Percentiles rank a stretch among this genome's conserved stretches.
These are phyloP conservation scores for Cremastobaeus sp. DNA, from an alignment of 2,888 invertebrate genomes.

Conservation along the genomic window DNA sequence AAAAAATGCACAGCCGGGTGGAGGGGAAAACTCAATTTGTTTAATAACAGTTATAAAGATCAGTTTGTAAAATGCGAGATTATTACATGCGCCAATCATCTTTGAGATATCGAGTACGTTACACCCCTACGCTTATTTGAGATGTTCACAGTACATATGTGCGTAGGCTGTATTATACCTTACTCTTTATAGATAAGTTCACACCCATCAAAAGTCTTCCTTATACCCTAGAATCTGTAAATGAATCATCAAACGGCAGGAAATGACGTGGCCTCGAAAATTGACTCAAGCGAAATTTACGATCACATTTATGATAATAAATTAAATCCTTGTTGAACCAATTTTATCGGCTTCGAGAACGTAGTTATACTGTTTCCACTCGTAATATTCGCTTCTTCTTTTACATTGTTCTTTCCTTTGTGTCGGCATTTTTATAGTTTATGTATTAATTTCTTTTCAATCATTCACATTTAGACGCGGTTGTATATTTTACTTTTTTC, in stretches of 20 bases:
- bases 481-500: too few species aligned
- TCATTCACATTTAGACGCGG: too few species aligned
- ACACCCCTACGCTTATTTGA: constrained; percentile 49
- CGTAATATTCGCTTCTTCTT: too few species aligned
- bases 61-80: constrained; percentile 10
- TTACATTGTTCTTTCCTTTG: too few species aligned
- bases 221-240: constrained; percentile 53
- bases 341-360: constrained; percentile 12
- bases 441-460: too few species aligned
- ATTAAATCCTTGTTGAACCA: constrained; percentile 10
- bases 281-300: constrained; percentile 30
- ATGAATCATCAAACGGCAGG: constrained; percentile 59
- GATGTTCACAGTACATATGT: constrained; percentile 31
- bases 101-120: constrained; percentile 17
- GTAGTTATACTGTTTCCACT: too few species aligned
- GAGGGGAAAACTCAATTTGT: constrained; percentile 6
- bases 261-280: constrained; percentile 58
- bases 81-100: constrained; percentile 36
- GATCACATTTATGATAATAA: constrained; percentile 33
- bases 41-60: constrained; percentile 28
- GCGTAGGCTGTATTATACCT: constrained; percentile 43
- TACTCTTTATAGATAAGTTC: constrained; percentile 51
- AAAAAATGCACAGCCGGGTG: too few species aligned
- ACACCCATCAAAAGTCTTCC: constrained; percentile 51
- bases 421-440: too few species aligned